Percentiles rank a stretch among this genome's conserved stretches.
Evolutionary conservation across 2,797 vertebrate species (phyloP).

Genomic region (Ara ararauna): DNA sequence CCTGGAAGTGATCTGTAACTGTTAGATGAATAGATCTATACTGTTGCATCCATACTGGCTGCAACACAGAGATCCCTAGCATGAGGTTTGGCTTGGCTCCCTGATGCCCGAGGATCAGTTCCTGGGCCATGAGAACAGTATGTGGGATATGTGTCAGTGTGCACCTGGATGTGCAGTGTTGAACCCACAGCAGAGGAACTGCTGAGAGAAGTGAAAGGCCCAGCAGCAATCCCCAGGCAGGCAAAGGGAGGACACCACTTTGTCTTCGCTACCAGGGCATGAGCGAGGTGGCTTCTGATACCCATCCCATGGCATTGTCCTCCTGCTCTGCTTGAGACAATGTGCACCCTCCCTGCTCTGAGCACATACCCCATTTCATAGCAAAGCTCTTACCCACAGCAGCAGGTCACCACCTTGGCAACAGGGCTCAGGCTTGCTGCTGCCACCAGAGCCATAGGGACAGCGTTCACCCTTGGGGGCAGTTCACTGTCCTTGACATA

Average conservation of each 20-base stretch:
- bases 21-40: not conserved
- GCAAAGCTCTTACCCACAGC: not conserved
- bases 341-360: not conserved
- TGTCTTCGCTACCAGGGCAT: not conserved
- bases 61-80: not conserved
- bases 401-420: not conserved
- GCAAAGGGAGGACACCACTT: not conserved
- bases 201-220: not conserved
- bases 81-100: not conserved
- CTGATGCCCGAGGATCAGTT: fast-evolving
- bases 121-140: not conserved
- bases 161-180: fast-evolving
- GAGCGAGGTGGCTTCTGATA: not conserved
- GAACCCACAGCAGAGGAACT: not conserved
- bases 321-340: not conserved
- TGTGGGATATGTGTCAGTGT: fast-evolving
- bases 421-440: not conserved
- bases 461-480: not conserved
- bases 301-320: fast-evolving
- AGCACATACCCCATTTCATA: fast-evolving
- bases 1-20: not conserved
- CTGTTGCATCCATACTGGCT: not conserved
- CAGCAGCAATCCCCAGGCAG: not conserved
- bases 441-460: not conserved
- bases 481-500: not conserved